phyloP scores from a whole-genome alignment of 2,113 vertebrate species.

The Penelope pileata region DNA sequence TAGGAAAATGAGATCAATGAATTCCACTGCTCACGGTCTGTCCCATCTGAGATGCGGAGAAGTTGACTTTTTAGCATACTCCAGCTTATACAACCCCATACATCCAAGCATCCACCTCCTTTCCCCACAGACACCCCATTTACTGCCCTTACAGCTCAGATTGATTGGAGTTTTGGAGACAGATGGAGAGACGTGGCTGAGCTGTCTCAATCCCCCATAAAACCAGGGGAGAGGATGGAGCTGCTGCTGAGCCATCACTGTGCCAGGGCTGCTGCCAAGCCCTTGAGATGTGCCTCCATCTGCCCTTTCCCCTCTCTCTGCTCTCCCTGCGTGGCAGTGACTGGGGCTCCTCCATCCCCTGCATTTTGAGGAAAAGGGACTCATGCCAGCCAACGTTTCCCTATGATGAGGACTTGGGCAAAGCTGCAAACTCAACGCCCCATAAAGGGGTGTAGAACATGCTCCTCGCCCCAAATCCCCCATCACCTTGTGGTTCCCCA shows the following conservation, averaged over 20 bases:
- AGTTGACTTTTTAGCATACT: not conserved
- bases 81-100: not conserved
- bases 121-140: not conserved
- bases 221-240: not conserved
- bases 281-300: not conserved
- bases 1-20: not conserved
- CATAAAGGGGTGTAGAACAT: rapidly evolving
- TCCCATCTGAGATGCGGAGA: too few species aligned
- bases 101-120: not conserved
- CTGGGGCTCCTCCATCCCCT: rapidly evolving
- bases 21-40: not conserved
- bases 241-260: not conserved
- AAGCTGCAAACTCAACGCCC: not conserved
- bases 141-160: not conserved
- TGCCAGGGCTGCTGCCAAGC: not conserved
- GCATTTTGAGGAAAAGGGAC: rapidly evolving
- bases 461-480: not conserved
- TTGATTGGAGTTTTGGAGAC: not conserved
- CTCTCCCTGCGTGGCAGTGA: not conserved
- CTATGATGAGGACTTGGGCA: not conserved
- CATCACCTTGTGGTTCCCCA: not conserved
- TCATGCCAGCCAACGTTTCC: not conserved
- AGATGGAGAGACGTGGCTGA: not conserved
- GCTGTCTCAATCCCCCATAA: not conserved
- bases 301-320: not conserved